Evolutionary conservation across 1,140 invertebrate species (phyloP).

Genomic region (Penaeus chinensis): DNA sequence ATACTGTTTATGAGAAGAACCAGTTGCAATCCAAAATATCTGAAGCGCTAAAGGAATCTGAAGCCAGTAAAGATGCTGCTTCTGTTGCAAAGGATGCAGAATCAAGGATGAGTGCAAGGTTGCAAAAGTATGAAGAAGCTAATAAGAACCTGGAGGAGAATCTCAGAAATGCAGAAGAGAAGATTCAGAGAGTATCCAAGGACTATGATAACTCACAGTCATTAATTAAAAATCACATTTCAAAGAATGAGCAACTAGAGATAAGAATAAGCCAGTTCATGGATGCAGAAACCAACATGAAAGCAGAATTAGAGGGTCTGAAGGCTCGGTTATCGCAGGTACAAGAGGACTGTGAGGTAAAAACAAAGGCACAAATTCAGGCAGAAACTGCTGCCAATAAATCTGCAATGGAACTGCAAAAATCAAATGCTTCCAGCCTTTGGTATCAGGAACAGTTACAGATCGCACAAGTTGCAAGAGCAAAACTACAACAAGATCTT

Average conservation of each 20-base stretch:
- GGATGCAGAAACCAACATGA: slow-evolving; percentile 24
- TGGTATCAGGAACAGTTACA: slow-evolving; percentile 56
- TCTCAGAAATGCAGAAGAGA: slow-evolving; percentile 14
- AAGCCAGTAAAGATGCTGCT: slow-evolving; percentile 27
- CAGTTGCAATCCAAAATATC: slow-evolving; percentile 37
- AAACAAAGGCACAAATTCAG: slow-evolving; percentile 27
- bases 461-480: slow-evolving; percentile 40
- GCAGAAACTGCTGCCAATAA: slow-evolving; percentile 32
- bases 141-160: slow-evolving; percentile 43
- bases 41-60: slow-evolving; percentile 21
- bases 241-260: slow-evolving; percentile 30
- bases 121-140: slow-evolving; percentile 39
- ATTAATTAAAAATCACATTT: not conserved
- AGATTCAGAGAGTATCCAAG: slow-evolving; percentile 17
- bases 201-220: slow-evolving; percentile 10
- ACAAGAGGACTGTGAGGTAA: slow-evolving; percentile 20
- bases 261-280: slow-evolving; percentile 14
- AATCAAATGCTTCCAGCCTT: slow-evolving; percentile 12
- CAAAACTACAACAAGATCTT: slow-evolving; percentile 47
- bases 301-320: slow-evolving; percentile 25
- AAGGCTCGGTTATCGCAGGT: slow-evolving; percentile 21
- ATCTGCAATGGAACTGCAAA: slow-evolving; percentile 21
- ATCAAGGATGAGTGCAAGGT: slow-evolving; percentile 29
- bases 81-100: slow-evolving; percentile 40
- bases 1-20: slow-evolving; percentile 37